These are phyloP conservation scores for Leucozona laternaria DNA, from an alignment of 2,888 invertebrate genomes.

Conservation along the genomic window DNA sequence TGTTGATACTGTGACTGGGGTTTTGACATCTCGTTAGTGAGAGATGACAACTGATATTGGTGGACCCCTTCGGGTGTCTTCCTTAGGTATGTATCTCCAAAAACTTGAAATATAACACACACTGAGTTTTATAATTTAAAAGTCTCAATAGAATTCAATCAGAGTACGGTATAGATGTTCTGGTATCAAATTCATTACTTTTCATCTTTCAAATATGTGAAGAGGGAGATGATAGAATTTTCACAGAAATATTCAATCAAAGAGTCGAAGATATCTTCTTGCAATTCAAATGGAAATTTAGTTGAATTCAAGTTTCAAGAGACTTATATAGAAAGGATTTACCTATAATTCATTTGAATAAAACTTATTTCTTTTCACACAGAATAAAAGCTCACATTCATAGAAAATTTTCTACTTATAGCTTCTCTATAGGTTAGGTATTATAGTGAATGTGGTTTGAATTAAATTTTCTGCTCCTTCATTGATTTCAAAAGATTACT, in stretches of 20 bases:
- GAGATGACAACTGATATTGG: conserved; percentile 28
- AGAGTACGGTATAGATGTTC: background rate
- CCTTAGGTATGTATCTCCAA: background rate
- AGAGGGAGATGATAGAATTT: background rate
- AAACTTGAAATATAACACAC: conserved; percentile 9
- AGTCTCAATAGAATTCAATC: background rate
- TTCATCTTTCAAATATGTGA: background rate
- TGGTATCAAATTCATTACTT: background rate
- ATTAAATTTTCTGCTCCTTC: background rate
- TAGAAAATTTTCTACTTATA: background rate
- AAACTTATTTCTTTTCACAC: background rate
- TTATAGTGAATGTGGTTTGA: background rate
- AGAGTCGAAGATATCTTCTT: background rate
- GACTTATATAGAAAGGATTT: background rate
- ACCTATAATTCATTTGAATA: background rate
- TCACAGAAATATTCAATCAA: background rate
- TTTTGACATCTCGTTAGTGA: conserved; percentile 25
- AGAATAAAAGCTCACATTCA: background rate
- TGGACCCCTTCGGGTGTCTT: background rate
- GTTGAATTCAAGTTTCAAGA: background rate
- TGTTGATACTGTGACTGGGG: background rate
- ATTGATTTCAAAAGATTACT: background rate
- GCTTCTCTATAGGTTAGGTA: too few species aligned
- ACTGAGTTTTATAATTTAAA: background rate
- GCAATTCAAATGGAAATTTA: background rate